Base-by-base conservation (phyloP, 2,113 vertebrate genomes). In the Clarias macrocephalus region DNA sequence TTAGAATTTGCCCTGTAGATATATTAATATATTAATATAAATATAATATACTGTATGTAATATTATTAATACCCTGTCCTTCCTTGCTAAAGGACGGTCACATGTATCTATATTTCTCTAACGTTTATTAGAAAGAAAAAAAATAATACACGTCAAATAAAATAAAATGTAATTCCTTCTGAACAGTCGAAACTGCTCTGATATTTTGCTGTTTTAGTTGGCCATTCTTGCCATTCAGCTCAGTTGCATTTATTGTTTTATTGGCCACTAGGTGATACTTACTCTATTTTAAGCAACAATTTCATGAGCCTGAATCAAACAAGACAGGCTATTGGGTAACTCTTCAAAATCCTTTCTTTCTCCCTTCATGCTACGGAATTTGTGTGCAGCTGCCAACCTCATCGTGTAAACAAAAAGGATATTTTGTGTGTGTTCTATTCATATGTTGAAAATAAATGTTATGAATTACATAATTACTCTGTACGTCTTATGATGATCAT, bases 201-300 rank as follows among this genome's bases (percentile, higher is more conserved):
- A 75, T 48, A 75, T 48, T 75, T 48, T 9, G 7, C 21, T 23
- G 42, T 52, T 72, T 37, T 21, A 37, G 21, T 72, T 3, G 10
- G 18, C 1, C 19, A 54, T 52, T 75, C 25, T 75, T 52, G 21
- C 48, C 48, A 48, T 25, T 6, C 13, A 37, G 33, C 21, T 48
- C 72, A 75, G 37, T 25, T 75, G 72, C 72, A 76, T 76, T 54
- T 54, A 16, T 76, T 76, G 42, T 76, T 76, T 23, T 76, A 42
- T 42, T 73, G 19, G 3, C 19, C 2, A 73, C 70, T 73, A 75
- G 23, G 5, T 23, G 9, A 48, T 12, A 37, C 23, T 54, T 28
- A 54, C 54, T 54, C 75, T 56, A 54, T 77, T 77, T n/a, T n/a
- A n/a, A 56, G 25, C 12, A 77, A 12, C 42, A 80, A 33, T 80